Conservation (phyloP, 2,888 invertebrate species). For the Piscicola geometra region DNA sequence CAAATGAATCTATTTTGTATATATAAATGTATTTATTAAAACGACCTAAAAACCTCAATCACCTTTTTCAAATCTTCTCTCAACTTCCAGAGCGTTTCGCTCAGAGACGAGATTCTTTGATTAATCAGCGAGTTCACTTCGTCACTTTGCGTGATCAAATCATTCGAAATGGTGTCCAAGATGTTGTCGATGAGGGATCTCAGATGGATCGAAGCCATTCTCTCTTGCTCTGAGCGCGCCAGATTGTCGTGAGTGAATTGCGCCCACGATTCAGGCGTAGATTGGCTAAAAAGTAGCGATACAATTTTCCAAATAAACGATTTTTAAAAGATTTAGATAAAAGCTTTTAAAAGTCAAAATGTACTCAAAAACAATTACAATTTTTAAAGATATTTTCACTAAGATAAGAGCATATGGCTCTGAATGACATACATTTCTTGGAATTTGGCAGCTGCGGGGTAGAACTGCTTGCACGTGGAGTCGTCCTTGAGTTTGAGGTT, state of each 20-base stretch:
- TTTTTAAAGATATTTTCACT: too few relatives aligned
- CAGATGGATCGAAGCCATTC: slow-evolving; percentile 70
- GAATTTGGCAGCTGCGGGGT: slow-evolving; percentile 73
- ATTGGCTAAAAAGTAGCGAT: slow-evolving; percentile 63
- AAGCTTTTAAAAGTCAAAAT: too few relatives aligned
- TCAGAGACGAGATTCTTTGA: slow-evolving; percentile 67
- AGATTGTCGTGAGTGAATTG: slow-evolving; percentile 75
- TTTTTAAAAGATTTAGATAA: too few relatives aligned
- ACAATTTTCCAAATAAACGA: too few relatives aligned
- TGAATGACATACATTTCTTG: slow-evolving; percentile 64
- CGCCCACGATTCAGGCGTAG: slow-evolving; percentile 79
- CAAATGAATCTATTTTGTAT: too few relatives aligned
- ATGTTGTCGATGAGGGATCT: slow-evolving; percentile 69
- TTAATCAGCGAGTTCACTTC: slow-evolving; percentile 72
- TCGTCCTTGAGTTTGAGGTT: slow-evolving; percentile 69
- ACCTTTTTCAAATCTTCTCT: slow-evolving; percentile 40
- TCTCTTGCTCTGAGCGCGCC: slow-evolving; percentile 69
- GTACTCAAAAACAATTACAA: too few relatives aligned
- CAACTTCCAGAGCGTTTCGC: slow-evolving; percentile 51
- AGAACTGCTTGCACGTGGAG: slow-evolving; percentile 67
- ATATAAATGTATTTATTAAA: too few relatives aligned
- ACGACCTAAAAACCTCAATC: too few relatives aligned
- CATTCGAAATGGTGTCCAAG: slow-evolving; percentile 70
- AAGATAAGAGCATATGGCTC: too few relatives aligned
- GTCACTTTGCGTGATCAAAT: slow-evolving; percentile 77